Percentiles rank a stretch among this genome's conserved stretches.
Conservation (phyloP, 2,113 vertebrate species). For the Lepus europaeus region DNA sequence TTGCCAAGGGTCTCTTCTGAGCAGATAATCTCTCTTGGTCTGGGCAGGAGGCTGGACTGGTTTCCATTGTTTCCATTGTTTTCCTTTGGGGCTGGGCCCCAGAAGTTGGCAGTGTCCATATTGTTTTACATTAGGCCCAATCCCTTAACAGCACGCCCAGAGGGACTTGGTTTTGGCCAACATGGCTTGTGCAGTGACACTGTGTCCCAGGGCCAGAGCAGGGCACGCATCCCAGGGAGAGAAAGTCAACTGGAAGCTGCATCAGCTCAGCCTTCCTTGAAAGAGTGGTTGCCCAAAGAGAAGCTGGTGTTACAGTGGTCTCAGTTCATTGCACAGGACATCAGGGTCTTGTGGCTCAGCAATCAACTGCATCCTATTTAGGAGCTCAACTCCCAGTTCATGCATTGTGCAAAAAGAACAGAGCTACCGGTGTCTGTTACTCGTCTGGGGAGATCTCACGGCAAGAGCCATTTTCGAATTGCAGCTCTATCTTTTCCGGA, state of each 20-base stretch:
- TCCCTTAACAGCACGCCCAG: not conserved
- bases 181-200: rapidly evolving
- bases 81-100: no score
- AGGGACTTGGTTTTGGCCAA: rapidly evolving
- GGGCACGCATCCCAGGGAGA: not conserved
- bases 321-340: not conserved
- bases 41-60: not conserved
- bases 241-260: no score
- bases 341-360: rapidly evolving
- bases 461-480: not conserved
- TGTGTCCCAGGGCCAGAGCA: not conserved
- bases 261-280: not conserved
- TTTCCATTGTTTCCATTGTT: not conserved
- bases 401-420: not conserved
- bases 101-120: not conserved
- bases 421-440: not conserved
- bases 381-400: not conserved
- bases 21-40: not conserved
- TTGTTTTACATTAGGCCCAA: not conserved
- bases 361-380: not conserved
- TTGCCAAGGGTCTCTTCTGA: not conserved
- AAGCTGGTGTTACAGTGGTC: not conserved
- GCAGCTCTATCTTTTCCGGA: not conserved
- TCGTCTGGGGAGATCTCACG: not conserved
- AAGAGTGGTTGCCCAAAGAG: not conserved